These are phyloP conservation scores for Oceanites oceanicus DNA, from an alignment of 2,113 vertebrate species.

Conservation along the genomic window DNA sequence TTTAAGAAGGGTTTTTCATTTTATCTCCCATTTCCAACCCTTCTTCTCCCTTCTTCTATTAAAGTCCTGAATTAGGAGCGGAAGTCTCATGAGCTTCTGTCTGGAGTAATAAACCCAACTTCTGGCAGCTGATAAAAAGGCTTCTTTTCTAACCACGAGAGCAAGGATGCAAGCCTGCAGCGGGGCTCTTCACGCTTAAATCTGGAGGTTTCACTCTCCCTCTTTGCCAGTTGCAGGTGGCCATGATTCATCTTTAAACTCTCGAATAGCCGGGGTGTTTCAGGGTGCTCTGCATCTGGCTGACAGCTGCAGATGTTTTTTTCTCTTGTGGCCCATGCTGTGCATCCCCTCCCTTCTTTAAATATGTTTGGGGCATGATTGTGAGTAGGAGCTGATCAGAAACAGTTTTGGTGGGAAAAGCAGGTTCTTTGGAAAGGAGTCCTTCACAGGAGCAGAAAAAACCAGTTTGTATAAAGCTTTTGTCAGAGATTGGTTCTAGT, in stretches of 20 bases:
- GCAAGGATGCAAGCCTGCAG: neutral
- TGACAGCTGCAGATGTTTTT: neutral
- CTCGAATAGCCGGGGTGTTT: neutral
- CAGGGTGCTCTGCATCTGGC: neutral
- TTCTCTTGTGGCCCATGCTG: neutral
- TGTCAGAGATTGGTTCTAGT: neutral
- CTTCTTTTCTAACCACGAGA: neutral
- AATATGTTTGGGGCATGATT: neutral
- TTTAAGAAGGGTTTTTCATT: neutral
- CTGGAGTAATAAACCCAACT: neutral
- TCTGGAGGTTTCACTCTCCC: neutral
- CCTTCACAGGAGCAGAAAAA: neutral
- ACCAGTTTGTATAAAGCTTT: neutral
- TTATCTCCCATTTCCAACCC: neutral
- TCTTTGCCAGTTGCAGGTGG: neutral
- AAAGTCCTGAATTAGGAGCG: neutral
- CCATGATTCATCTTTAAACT: neutral
- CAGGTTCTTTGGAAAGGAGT: neutral
- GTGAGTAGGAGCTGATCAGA: neutral
- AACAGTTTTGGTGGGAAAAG: neutral
- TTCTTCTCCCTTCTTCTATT: neutral
- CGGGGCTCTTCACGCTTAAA: neutral
- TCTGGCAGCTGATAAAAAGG: neutral
- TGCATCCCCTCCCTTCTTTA: neutral
- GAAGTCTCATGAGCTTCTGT: neutral